phyloP scores from a whole-genome alignment of 2,113 vertebrate species.

The Odobenus rosmarus region DNA sequence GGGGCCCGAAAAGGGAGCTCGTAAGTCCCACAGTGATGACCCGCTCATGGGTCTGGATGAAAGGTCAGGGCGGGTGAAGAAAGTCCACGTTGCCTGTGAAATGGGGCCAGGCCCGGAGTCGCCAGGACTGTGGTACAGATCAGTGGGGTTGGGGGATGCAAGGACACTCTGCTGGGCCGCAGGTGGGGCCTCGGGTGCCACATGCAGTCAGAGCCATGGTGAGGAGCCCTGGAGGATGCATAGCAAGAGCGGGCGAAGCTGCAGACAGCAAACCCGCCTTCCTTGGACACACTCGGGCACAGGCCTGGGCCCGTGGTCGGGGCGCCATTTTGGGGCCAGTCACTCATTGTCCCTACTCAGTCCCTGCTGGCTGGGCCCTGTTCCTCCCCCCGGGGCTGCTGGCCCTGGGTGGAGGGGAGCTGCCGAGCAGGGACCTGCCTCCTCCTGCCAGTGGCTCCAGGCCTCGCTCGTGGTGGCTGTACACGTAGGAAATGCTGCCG shows the following conservation, averaged over 20 bases:
- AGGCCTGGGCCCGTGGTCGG: not conserved
- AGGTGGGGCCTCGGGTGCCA: not conserved
- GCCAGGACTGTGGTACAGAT: not conserved
- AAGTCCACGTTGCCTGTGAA: not conserved
- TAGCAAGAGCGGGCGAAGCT: no score
- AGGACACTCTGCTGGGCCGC: not conserved
- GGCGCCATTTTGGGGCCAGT: not conserved
- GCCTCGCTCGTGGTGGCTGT: not conserved
- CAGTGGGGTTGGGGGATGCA: no score
- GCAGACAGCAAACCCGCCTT: not conserved
- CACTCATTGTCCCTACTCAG: not conserved
- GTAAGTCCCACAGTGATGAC: accelerated
- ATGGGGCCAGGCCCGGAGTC: not conserved
- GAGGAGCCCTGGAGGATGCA: not conserved
- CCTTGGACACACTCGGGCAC: not conserved
- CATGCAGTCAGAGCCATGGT: not conserved
- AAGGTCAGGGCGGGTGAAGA: not conserved
- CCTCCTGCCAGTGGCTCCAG: not conserved
- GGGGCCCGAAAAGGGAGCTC: not conserved
- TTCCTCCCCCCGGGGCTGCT: not conserved
- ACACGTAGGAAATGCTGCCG: accelerated
- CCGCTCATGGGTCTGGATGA: accelerated
- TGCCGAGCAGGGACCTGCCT: accelerated
- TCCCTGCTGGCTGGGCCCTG: not conserved
- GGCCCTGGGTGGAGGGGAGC: not conserved